These are phyloP conservation scores for Cyanistes caeruleus DNA, from an alignment of 2,113 vertebrate genomes.

Conservation along the genomic window DNA sequence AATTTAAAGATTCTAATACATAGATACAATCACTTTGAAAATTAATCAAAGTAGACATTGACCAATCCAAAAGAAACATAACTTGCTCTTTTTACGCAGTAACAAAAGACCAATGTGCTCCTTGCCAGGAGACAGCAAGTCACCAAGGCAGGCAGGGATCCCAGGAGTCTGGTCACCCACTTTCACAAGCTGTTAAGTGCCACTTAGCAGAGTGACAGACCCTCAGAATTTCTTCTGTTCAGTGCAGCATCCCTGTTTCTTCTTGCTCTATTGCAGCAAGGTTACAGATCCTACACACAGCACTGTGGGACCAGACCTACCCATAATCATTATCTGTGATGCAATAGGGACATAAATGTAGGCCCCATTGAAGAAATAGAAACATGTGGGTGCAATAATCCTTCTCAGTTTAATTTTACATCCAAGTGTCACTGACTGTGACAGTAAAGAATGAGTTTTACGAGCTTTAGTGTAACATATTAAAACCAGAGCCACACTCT, in stretches of 20 bases:
- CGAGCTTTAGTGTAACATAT: background rate
- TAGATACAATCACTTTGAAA: background rate
- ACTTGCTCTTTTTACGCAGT: background rate
- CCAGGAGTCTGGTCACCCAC: background rate
- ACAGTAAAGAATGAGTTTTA: background rate
- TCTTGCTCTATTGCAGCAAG: background rate
- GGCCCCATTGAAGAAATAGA: background rate
- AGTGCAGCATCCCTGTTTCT: background rate
- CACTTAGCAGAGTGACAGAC: background rate
- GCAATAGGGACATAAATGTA: background rate
- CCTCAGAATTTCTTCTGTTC: background rate
- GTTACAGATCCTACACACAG: background rate
- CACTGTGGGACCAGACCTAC: background rate
- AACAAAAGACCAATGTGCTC: background rate
- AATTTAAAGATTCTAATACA: background rate
- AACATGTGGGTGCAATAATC: background rate
- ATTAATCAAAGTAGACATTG: accelerated
- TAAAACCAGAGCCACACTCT: background rate
- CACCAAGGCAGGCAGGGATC: background rate
- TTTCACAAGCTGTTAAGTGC: background rate
- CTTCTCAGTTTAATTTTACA: background rate
- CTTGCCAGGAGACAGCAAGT: background rate
- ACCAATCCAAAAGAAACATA: background rate
- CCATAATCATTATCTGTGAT: background rate
- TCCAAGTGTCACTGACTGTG: background rate